A percentile compares a stretch with the other conserved stretches of the same genome.
phyloP scores from a whole-genome alignment of 2,113 vertebrate species.

The Eulacestoma nigropectus region DNA sequence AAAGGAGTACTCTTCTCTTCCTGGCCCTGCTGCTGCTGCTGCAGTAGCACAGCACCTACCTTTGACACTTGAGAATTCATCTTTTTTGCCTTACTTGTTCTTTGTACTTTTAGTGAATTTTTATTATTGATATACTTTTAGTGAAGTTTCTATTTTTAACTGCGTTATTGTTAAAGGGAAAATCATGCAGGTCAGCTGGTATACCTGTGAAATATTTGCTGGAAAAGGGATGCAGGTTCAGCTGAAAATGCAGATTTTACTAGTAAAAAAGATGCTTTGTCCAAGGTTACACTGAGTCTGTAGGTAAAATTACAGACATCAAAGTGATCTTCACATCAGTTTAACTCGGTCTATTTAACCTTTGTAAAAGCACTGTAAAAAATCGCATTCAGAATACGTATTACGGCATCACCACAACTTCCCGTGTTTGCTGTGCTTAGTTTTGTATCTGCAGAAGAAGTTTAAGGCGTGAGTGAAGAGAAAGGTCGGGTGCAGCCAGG shows the following conservation, averaged over 20 bases:
- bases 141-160: not conserved
- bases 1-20: not conserved
- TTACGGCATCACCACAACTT: not conserved
- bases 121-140: not conserved
- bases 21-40: not conserved
- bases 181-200: not conserved
- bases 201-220: not conserved
- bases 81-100: not conserved
- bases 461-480: not conserved
- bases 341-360: not conserved
- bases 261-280: not conserved
- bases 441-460: not conserved
- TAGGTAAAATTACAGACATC: not conserved
- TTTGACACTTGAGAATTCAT: not conserved
- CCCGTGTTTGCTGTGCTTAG: not conserved
- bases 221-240: not conserved
- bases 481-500: rapidly evolving
- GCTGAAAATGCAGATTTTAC: not conserved
- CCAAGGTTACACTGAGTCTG: not conserved
- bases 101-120: not conserved
- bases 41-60: not conserved
- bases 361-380: not conserved
- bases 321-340: not conserved
- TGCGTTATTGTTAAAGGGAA: not conserved
- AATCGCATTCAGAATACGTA: rapidly evolving